Evolutionary conservation across 1,140 invertebrate genomes (phyloP), one percentile per base, ranked within the genome.

Genomic region (Drosophila kikkawai): DNA sequence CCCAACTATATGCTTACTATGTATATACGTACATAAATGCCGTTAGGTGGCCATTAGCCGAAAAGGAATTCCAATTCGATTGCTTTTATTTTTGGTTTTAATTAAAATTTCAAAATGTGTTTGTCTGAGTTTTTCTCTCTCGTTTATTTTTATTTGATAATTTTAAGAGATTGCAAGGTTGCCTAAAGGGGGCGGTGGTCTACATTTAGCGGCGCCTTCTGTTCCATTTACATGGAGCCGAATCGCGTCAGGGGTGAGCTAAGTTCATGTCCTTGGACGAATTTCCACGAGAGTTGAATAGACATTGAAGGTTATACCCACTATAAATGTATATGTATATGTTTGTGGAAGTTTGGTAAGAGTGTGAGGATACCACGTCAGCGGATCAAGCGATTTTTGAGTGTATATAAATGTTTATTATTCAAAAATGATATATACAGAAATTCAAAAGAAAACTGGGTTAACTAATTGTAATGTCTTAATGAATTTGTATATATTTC

Each of bases 251-350:
- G 67, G 37, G 53, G 45, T 47, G 55, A 69, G 50, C 71, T 56
- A 47, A 56, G 75, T 48, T 71, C 66, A 70, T 75, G 83, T 82
- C 83, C 83, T 87, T 82, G 83, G 73, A 65, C 83, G 79, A 86
- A 79, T 86, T 86, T 76, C 55, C 7, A 37, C 42, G 53, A 63
- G 83, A 82, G 83, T 87, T 87, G 80, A 87, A 87, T 80, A 87
- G 57, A 87, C 83, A 65, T 32, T 55, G 71, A 87, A 87, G 83
- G 79, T 74, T 82, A 69, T 55, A 48, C 59, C 22, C 61, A 44
- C 50, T 56, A 56, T 63, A 75, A 48, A 5, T 29, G 41, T 63
- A 39, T 41, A 45, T 65, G 47, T 44, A 39, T 51, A 7, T 26
- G 26, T 47, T 17, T 36, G 5, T 13, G 17, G 45, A 44, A 32